These are phyloP conservation scores for Laticauda colubrina DNA, from an alignment of 2,113 vertebrate genomes.

Conservation along the genomic window DNA sequence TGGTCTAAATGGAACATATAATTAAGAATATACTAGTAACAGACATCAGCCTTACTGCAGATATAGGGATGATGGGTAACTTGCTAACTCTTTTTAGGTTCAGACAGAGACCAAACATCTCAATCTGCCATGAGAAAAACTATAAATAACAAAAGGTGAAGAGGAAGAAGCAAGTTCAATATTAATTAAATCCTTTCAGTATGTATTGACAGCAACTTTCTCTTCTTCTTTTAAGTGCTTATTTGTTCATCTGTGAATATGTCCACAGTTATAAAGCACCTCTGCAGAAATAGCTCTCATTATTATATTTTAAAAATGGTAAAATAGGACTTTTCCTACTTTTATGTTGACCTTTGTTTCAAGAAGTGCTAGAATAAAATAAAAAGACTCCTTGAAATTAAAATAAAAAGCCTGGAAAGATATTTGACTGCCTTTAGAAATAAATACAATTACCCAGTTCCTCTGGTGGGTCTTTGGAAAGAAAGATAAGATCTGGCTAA, in stretches of 20 bases:
- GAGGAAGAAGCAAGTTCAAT: conserved; percentile 43
- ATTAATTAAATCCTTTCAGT: conserved; percentile 50
- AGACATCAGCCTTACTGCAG: conserved; percentile 30
- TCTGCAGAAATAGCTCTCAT: neutral
- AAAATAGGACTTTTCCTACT: neutral
- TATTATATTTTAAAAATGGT: conserved; percentile 11
- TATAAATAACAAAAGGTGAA: conserved; percentile 34
- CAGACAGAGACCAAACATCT: conserved; percentile 43
- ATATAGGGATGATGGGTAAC: conserved; percentile 46
- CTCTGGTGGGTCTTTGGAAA: neutral
- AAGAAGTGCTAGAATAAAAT: neutral
- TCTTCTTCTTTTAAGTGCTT: neutral
- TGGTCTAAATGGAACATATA: conserved; percentile 38
- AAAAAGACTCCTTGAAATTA: neutral
- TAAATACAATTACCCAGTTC: neutral
- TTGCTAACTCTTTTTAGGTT: conserved; percentile 49
- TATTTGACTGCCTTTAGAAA: neutral
- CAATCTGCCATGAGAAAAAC: conserved; percentile 48
- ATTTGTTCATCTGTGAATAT: neutral
- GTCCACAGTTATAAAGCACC: neutral
- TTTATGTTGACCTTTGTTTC: neutral
- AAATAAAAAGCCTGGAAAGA: neutral
- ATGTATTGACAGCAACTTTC: conserved; percentile 47
- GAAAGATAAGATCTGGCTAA: neutral
- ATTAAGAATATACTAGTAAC: conserved; percentile 44